These are phyloP conservation scores for Clepsis dumicolana DNA, from an alignment of 2,888 invertebrate species.

Conservation along the genomic window DNA sequence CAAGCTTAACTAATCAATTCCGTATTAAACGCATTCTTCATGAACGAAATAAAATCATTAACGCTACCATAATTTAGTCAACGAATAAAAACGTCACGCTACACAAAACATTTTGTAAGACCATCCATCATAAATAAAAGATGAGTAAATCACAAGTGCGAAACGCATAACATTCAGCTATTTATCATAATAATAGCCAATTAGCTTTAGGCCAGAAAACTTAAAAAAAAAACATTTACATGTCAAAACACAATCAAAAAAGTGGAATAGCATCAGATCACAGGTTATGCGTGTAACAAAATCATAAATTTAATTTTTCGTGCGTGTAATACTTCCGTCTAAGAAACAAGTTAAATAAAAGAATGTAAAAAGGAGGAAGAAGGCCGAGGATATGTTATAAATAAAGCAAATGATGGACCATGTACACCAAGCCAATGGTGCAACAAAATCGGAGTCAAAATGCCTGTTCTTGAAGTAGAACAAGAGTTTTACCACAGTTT, in stretches of 20 bases:
- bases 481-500: too few species aligned
- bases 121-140: constrained; percentile 4
- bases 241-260: constrained; percentile 36
- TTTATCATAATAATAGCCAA: constrained; percentile 29
- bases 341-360: too few species aligned
- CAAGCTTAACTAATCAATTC: constrained; percentile 1
- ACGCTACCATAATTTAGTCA: constrained; percentile 1
- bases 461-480: too few species aligned
- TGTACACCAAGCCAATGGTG: too few species aligned
- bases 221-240: constrained; percentile 20
- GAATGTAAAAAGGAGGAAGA: too few species aligned
- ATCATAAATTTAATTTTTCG: constrained; percentile 15
- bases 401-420: too few species aligned
- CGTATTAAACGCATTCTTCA: background rate
- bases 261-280: constrained; percentile 24
- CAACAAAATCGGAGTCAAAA: too few species aligned
- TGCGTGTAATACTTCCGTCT: constrained; percentile 45
- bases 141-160: constrained; percentile 19
- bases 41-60: constrained; percentile 13
- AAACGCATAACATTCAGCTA: constrained; percentile 24
- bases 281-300: constrained; percentile 25
- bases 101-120: constrained; percentile 1
- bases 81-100: constrained; percentile 9
- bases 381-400: too few species aligned
- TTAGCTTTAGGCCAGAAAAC: constrained; percentile 32